Evolutionary conservation across 2,797 vertebrate genomes (phyloP).

Genomic region (Trichosurus vulpecula): DNA sequence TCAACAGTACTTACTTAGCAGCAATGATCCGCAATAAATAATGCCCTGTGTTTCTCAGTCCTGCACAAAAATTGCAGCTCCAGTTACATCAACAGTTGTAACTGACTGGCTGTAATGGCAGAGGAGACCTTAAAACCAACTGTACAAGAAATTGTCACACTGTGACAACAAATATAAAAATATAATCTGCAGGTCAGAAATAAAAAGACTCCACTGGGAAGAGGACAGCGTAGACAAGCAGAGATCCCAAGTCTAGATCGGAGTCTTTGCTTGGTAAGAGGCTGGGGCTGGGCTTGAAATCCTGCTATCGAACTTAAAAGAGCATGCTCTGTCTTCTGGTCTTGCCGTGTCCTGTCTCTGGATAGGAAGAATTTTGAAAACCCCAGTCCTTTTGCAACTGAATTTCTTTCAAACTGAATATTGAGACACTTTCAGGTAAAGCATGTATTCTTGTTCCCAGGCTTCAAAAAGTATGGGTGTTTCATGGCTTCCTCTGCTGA

Average conservation of each 20-base stretch:
- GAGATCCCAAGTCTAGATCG: conserved; percentile 87
- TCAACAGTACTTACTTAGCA: conserved; percentile 99
- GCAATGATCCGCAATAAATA: conserved; percentile 98
- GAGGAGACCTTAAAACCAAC: conserved; percentile 89
- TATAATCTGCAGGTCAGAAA: conserved; percentile 88
- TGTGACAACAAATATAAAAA: conserved; percentile 91
- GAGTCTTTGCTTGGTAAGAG: conserved; percentile 83
- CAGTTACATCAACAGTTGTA: conserved; percentile 89
- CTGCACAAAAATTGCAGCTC: conserved; percentile 90
- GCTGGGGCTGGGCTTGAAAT: conserved; percentile 82
- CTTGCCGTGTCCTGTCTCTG: conserved; percentile 96
- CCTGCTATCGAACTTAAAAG: conserved; percentile 88
- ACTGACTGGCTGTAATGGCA: conserved; percentile 91
- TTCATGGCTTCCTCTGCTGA: too few relatives aligned
- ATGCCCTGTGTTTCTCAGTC: conserved; percentile 92
- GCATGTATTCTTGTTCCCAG: too few relatives aligned
- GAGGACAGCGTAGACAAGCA: conserved; percentile 87
- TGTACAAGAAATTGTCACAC: conserved; percentile 91
- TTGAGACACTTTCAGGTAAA: too few relatives aligned
- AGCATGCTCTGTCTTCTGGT: conserved; percentile 99
- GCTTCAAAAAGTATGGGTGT: too few relatives aligned
- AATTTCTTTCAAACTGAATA: conserved; percentile 99
- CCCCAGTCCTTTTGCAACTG: conserved; percentile 99
- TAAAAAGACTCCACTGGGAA: conserved; percentile 89
- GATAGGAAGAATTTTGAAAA: conserved; percentile 96